Evolutionary conservation across 2,888 invertebrate species (phyloP).

Genomic region (Apodemia hepburni): DNA sequence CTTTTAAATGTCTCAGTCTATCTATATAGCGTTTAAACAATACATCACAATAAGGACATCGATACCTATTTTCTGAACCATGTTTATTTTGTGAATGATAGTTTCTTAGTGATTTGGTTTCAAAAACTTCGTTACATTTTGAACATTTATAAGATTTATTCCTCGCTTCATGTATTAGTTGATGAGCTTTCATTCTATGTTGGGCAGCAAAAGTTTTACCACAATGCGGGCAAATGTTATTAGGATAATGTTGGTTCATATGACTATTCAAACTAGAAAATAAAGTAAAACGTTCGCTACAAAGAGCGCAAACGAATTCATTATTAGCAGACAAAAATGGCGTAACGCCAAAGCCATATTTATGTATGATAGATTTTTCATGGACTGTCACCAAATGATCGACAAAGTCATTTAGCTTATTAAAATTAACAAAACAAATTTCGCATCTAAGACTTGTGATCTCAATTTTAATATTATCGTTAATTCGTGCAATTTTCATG

Average conservation of each 20-base stretch:
- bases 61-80: constrained; percentile 43
- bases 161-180: constrained; percentile 45
- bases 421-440: constrained; percentile 44
- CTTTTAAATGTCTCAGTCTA: constrained; percentile 48
- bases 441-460: constrained; percentile 53
- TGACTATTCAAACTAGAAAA: constrained; percentile 62
- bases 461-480: constrained; percentile 56
- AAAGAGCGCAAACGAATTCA: constrained; percentile 49
- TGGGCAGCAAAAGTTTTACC: constrained; percentile 58
- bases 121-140: constrained; percentile 51
- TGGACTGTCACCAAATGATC: constrained; percentile 52
- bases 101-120: constrained; percentile 43
- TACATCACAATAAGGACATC: constrained; percentile 55
- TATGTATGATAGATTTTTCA: constrained; percentile 45
- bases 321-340: constrained; percentile 50
- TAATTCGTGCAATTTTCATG: constrained; percentile 42
- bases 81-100: constrained; percentile 49
- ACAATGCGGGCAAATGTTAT: constrained; percentile 62
- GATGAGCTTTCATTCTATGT: constrained; percentile 53
- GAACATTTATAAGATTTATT: constrained; percentile 45
- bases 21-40: constrained; percentile 55
- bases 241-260: constrained; percentile 62
- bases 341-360: constrained; percentile 51
- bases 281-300: constrained; percentile 49
- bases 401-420: constrained; percentile 45